Base-by-base conservation (phyloP, 2,888 invertebrate species). In the Proisotoma minuta region DNA sequence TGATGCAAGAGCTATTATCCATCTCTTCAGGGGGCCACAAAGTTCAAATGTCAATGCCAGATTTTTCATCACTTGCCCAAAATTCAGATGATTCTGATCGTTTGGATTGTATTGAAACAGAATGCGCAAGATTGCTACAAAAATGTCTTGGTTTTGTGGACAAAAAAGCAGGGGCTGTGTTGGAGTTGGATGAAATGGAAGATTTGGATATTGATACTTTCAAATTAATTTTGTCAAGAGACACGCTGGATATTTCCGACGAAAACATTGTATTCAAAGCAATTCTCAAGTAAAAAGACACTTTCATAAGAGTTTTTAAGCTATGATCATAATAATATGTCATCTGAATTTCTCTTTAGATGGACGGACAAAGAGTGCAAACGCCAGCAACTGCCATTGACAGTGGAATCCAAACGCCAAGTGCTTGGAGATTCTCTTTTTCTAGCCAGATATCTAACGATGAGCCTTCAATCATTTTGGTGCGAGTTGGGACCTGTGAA, bases 71-170 rank as follows among this genome's bases (percentile, higher is more conserved):
- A n/a, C 43, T 43, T 43, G 43, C 43, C 12, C 10, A 43, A n/a
- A 23, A 57, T 28, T 20, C n/a, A n/a, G 28, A 22, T 22, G 27
- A 51, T 24, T 18, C 15, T 5, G 51, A 50, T 1, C 22, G 27
- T 23, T 28, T 43, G 34, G 53, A 62, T 22, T 34, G 56, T 43
- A 65, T 69, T 49, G 69, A 70, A 47, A 65, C 74, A 69, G 70
- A 78, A 76, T 85, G 86, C 69, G 82, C 84, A 66, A 82, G 82
- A 49, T 80, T 91, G 22, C 81, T 87, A 1, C 81, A 83, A 74
- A 85, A 85, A 72, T 88, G 88, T 68, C 80, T 88, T 53, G 78
- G 83, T 22, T 83, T 82, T 64, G 82, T 87, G 59, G 85, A 86
- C 75, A 77, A 78, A 15, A 76, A 83, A 66, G 83, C 84, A 0